A percentile compares a stretch with the other conserved stretches of the same genome.
Evolutionary conservation across 1,140 invertebrate genomes (phyloP).

Genomic region (Brachionus asplanchnoidis): DNA sequence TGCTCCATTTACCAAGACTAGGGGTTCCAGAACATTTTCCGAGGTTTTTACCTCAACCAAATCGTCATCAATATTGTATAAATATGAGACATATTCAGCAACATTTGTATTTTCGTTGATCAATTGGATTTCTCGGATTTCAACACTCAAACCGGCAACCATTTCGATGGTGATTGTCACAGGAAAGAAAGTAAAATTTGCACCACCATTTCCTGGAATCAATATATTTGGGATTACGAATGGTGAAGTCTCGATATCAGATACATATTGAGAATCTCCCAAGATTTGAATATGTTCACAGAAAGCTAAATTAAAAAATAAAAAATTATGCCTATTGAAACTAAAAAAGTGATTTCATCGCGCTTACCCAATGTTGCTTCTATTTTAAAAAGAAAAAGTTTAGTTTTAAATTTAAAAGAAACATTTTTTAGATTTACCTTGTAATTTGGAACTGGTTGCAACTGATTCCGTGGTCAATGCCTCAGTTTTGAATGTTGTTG

Average conservation of each 20-base stretch:
- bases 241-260: background rate
- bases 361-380: too few relatives aligned
- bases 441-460: background rate
- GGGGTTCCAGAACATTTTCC: background rate
- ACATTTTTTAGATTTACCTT: too few relatives aligned
- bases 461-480: background rate
- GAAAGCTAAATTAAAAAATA: background rate
- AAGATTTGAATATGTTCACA: background rate
- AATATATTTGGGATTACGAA: background rate
- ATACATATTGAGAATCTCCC: background rate
- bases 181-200: background rate
- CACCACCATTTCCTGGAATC: background rate
- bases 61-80: background rate
- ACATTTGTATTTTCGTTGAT: slow-evolving; percentile 2
- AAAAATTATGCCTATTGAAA: too few relatives aligned
- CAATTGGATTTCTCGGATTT: background rate
- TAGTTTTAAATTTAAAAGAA: too few relatives aligned
- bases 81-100: background rate
- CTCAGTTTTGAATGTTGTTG: too few relatives aligned
- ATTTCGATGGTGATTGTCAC: background rate
- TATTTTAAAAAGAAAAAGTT: too few relatives aligned
- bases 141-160: background rate
- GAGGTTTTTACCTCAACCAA: background rate
- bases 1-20: background rate
- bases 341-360: too few relatives aligned